Evolutionary conservation across 2,888 invertebrate genomes (phyloP).

Genomic region (Tyria jacobaeae): DNA sequence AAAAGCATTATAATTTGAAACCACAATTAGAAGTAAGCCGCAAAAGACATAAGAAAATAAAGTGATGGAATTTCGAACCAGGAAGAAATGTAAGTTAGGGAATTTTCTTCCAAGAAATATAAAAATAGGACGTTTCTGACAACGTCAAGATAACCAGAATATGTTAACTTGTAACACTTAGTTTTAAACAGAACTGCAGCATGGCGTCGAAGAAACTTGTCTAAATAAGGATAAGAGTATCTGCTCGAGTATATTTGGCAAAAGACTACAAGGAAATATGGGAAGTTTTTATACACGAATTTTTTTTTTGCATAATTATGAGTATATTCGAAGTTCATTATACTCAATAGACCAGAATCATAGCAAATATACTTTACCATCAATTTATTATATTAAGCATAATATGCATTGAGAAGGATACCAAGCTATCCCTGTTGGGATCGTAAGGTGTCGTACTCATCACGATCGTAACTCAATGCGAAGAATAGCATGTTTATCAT

Average conservation of each 20-base stretch:
- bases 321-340: constrained; percentile 33
- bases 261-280: constrained; percentile 46
- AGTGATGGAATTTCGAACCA: no score
- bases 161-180: no score
- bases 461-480: background rate
- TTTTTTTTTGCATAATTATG: constrained; percentile 23
- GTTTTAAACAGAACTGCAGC: background rate
- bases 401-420: background rate
- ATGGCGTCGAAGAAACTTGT: background rate
- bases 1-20: no score
- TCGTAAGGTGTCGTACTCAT: no score
- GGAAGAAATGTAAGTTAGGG: no score
- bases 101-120: no score
- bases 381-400: constrained; percentile 8
- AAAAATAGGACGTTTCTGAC: no score
- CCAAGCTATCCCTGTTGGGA: constrained; percentile 5
- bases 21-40: no score
- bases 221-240: constrained; percentile 25
- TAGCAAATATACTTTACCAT: constrained; percentile 6
- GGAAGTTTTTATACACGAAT: constrained; percentile 46
- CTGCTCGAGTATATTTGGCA: constrained; percentile 51
- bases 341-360: constrained; percentile 21
- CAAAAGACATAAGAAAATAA: no score
- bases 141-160: no score
- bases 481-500: background rate